Conservation (phyloP, 2,113 vertebrate species). For the Paratilapia polleni region DNA sequence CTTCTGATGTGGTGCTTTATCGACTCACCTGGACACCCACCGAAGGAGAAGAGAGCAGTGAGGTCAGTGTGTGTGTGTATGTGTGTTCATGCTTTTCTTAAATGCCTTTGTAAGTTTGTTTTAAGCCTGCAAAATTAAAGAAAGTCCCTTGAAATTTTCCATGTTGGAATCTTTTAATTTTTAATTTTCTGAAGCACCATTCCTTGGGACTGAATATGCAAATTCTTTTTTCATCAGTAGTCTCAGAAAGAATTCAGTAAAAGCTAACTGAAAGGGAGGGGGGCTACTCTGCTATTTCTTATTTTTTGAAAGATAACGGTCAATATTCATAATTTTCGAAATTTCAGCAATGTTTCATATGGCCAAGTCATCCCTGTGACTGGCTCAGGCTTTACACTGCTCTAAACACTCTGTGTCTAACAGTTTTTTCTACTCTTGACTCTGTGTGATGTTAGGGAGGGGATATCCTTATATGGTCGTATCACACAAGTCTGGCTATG, state of each 20-base stretch:
- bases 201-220: background rate
- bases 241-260: background rate
- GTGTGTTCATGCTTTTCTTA: rapidly evolving
- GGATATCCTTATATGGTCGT: background rate
- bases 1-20: conserved; percentile 86
- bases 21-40: conserved; percentile 88
- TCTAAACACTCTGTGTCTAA: background rate
- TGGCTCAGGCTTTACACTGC: background rate
- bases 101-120: background rate
- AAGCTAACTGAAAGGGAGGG: too few species aligned
- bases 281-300: too few species aligned
- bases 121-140: background rate
- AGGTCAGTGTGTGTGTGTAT: conserved; percentile 77
- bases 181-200: background rate
- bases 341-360: rapidly evolving
- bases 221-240: background rate
- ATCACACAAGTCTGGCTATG: background rate
- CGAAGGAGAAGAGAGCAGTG: conserved; percentile 82
- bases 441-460: background rate
- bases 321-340: background rate
- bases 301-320: too few species aligned
- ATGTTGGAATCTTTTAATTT: background rate
- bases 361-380: background rate
- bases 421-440: background rate
- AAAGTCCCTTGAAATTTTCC: background rate